These are phyloP conservation scores for Oncorhynchus nerka DNA, from an alignment of 2,113 vertebrate species.

Conservation along the genomic window DNA sequence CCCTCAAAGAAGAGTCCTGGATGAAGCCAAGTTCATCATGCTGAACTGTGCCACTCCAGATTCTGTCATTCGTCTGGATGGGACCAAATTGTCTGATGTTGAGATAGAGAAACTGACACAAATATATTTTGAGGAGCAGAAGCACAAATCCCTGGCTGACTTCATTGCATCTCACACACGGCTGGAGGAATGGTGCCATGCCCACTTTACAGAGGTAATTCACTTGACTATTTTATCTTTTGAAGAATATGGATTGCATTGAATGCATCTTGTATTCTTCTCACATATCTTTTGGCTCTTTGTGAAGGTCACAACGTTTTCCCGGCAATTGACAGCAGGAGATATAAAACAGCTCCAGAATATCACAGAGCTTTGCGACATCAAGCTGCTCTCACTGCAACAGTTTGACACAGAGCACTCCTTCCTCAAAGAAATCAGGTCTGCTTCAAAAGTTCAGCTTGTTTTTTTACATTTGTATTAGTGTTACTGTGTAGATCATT, in stretches of 20 bases:
- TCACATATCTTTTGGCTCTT: slow-evolving; percentile 37
- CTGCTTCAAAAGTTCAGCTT: slow-evolving; percentile 30
- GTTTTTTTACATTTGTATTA: background rate
- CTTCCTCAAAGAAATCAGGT: slow-evolving; percentile 88
- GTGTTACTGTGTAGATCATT: background rate
- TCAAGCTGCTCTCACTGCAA: slow-evolving; percentile 83
- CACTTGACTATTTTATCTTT: background rate
- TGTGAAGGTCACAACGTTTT: slow-evolving; percentile 87
- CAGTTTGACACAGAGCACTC: slow-evolving; percentile 93
- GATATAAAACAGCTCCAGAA: slow-evolving; percentile 72
- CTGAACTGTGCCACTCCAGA: slow-evolving; percentile 90
- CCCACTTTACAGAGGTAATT: slow-evolving; percentile 85
- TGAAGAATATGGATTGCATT: background rate
- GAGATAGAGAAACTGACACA: slow-evolving; percentile 54
- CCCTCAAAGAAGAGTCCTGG: slow-evolving; percentile 51
- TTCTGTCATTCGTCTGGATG: slow-evolving; percentile 80
- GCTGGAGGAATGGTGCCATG: background rate
- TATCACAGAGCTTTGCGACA: slow-evolving; percentile 45
- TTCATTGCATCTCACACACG: slow-evolving; percentile 73
- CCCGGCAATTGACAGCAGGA: slow-evolving; percentile 84
- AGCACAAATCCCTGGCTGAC: slow-evolving; percentile 80
- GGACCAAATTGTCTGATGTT: slow-evolving; percentile 53
- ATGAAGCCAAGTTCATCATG: slow-evolving; percentile 74
- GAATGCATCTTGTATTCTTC: slow-evolving; percentile 3
- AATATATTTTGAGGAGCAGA: slow-evolving; percentile 80